Percentiles rank a stretch among this genome's conserved stretches.
Evolutionary conservation across 1,140 invertebrate species (phyloP).

Genomic region (Drosophila lacteicornis): DNA sequence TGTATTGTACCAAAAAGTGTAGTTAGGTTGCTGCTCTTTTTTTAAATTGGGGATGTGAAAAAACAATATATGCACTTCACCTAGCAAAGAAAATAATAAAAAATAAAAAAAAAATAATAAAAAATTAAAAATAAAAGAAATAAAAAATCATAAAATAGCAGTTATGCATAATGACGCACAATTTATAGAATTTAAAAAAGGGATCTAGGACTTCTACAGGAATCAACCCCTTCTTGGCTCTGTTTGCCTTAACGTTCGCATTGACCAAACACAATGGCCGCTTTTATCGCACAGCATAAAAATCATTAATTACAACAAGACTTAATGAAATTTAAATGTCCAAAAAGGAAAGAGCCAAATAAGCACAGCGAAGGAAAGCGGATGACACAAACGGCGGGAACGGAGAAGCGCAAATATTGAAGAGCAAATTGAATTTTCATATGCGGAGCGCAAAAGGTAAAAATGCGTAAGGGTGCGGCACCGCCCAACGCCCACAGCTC

Average conservation of each 20-base stretch:
- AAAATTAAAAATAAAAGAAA: no score
- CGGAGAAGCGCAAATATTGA: conserved; percentile 66
- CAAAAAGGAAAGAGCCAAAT: conserved; percentile 62
- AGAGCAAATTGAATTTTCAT: conserved; percentile 80
- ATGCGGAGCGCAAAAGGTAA: conserved; percentile 67
- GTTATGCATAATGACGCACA: no score
- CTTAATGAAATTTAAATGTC: conserved; percentile 79
- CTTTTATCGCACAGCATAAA: conserved; percentile 76
- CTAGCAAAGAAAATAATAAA: no score
- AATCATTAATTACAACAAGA: conserved; percentile 82
- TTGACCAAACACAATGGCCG: conserved; percentile 48
- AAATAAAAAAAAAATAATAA: no score
- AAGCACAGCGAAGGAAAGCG: conserved; percentile 37
- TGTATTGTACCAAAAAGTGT: not conserved
- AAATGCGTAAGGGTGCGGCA: conserved; percentile 19
- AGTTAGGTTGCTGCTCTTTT: not conserved
- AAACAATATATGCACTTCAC: no score
- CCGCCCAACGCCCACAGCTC: conserved; percentile 2
- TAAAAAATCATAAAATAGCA: no score
- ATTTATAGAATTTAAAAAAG: not conserved
- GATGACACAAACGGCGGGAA: conserved; percentile 21
- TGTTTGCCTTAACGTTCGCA: not conserved
- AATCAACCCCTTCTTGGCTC: not conserved
- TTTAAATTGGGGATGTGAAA: no score
- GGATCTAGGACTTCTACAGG: no score